A percentile compares a stretch with the other conserved stretches of the same genome.
phyloP scores from a whole-genome alignment of 1,140 invertebrate species.

The Physella acuta region DNA sequence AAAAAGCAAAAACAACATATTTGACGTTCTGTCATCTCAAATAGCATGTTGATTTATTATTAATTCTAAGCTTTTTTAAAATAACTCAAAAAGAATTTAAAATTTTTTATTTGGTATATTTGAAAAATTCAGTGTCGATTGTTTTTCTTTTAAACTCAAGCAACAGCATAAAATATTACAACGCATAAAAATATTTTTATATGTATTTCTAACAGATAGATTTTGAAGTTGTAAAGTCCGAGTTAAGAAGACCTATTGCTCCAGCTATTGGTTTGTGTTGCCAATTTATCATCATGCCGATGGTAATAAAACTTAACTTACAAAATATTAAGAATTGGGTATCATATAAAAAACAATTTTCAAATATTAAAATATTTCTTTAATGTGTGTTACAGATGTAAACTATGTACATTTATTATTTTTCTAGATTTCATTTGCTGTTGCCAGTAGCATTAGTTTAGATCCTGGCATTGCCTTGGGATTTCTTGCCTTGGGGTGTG shows the following conservation, averaged over 20 bases:
- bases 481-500: constrained; percentile 61
- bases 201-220: no score
- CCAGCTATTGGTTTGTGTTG: constrained; percentile 58
- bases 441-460: constrained; percentile 38
- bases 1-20: no score
- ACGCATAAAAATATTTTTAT: no score
- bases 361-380: neutral
- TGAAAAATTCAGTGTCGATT: no score
- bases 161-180: no score
- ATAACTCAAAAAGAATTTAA: no score
- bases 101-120: no score
- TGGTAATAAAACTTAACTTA: constrained; percentile 46
- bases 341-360: neutral
- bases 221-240: constrained; percentile 52
- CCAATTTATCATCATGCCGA: constrained; percentile 62
- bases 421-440: constrained; percentile 41
- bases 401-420: neutral
- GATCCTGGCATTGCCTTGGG: constrained; percentile 54
- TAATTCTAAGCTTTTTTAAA: no score
- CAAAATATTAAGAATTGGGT: neutral
- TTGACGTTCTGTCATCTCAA: no score
- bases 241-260: constrained; percentile 55
- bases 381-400: neutral
- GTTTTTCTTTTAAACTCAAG: no score
- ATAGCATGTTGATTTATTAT: no score